Evolutionary conservation across 2,888 invertebrate genomes (phyloP).

Genomic region (Amblyjoppa proteus): DNA sequence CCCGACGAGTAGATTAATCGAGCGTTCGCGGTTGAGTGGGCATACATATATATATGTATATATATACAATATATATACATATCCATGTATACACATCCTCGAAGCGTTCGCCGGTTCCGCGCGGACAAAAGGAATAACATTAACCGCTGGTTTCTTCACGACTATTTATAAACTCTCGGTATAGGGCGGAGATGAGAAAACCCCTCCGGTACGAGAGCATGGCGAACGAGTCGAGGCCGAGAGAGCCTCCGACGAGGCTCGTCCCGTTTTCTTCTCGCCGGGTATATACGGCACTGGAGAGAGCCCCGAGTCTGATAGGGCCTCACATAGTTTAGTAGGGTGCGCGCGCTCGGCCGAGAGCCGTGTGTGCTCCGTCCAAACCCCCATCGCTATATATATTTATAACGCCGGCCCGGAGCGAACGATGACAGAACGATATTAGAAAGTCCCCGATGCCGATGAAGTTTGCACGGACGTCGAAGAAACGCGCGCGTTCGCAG

Average conservation of each 20-base stretch:
- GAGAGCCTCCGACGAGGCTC: slow-evolving; percentile 48
- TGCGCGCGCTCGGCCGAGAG: slow-evolving; percentile 77
- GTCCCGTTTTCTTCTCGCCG: slow-evolving; percentile 40
- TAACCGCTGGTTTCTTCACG: slow-evolving; percentile 64
- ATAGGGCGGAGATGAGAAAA: slow-evolving; percentile 67
- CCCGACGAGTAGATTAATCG: slow-evolving; percentile 56
- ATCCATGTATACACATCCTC: not conserved
- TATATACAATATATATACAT: not conserved
- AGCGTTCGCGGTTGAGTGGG: slow-evolving; percentile 53
- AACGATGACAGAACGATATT: slow-evolving; percentile 52
- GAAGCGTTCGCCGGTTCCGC: slow-evolving; percentile 33
- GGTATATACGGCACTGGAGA: slow-evolving; percentile 72
- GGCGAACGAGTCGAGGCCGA: slow-evolving; percentile 67
- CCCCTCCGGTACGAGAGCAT: slow-evolving; percentile 62
- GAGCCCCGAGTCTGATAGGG: slow-evolving; percentile 63
- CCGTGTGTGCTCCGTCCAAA: slow-evolving; percentile 58
- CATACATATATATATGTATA: not conserved
- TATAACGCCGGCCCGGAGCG: not conserved
- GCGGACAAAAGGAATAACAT: slow-evolving; percentile 49
- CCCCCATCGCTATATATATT: slow-evolving; percentile 31
- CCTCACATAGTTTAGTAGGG: slow-evolving; percentile 78
- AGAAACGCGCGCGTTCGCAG: not conserved
- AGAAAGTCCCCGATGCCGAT: slow-evolving; percentile 33
- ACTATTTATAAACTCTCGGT: slow-evolving; percentile 67
- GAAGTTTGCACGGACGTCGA: slow-evolving; percentile 34